Base-by-base conservation (phyloP, 2,888 invertebrate genomes). In the Euclidia mi region DNA sequence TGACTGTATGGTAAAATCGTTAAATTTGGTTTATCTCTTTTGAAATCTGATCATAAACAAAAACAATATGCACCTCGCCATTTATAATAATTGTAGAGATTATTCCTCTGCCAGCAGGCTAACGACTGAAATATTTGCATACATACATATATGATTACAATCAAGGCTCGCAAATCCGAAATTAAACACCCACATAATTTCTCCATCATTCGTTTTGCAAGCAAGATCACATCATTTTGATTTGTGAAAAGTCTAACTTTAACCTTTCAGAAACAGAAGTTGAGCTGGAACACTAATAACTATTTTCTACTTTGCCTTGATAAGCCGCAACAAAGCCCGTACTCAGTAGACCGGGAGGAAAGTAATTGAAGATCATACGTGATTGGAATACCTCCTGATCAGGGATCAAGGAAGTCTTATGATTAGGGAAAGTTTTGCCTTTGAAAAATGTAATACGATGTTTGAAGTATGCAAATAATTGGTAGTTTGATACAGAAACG, bases 351-450 rank as follows among this genome's bases (percentile, higher is more conserved):
- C 81, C 71, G 76, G 65, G 76, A 77, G 70, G 74, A 78, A 85
- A 84, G 83, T 86, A 86, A 88, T 87, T 84, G 83, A 81, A 82
- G 80, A 78, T 73, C 74, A 78, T 71, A 84, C 88, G 85, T 87
- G 87, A 76, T 79, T 71, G 58, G 85, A 67, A 69, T 83, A 60
- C 68, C 46, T 64, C 7, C 17, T 47, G 25, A 44, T 41, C 25
- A 48, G 17, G n/a, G 56, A 57, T 64, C 64, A 38, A 50, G 40
- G 63, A 65, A 69, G 44, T 43, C 45, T 29, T 32, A 55, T 34
- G n/a, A n/a, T 60, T 7, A 40, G 0, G 2, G 37, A 53, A 58
- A 48, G 50, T 48, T 29, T 38, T 11, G 43, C 60, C 57, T 57
- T 62, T 49, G 48, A 46, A 68, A 68, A 68, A 56, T 44, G 48